These are phyloP conservation scores for Aphaenogaster rudis DNA, from an alignment of 1,140 invertebrate genomes.

Conservation along the genomic window DNA sequence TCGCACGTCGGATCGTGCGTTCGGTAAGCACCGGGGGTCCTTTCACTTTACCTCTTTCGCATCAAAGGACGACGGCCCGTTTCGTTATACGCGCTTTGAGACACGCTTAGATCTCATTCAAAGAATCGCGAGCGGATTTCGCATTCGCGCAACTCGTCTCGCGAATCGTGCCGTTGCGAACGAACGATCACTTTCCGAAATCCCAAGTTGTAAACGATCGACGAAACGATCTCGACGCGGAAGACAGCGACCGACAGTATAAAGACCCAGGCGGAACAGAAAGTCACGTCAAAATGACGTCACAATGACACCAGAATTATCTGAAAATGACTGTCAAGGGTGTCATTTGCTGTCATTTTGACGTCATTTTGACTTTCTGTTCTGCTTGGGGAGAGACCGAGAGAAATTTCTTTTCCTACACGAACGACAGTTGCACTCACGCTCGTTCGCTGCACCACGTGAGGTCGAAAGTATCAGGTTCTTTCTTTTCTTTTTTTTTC, in stretches of 20 bases:
- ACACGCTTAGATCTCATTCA: not conserved
- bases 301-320: too few relatives aligned
- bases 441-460: not conserved
- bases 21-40: constrained; percentile 59
- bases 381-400: not conserved
- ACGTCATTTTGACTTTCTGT: too few relatives aligned
- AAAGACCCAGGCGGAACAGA: too few relatives aligned
- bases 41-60: constrained; percentile 74
- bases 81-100: not conserved
- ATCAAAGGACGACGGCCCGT: constrained; percentile 19
- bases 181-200: too few relatives aligned
- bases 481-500: not conserved
- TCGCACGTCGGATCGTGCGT: constrained; percentile 42
- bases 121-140: not conserved
- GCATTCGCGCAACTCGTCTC: not conserved
- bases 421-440: constrained; percentile 5
- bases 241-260: too few relatives aligned
- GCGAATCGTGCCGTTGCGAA: too few relatives aligned
- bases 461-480: not conserved
- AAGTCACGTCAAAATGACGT: too few relatives aligned
- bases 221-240: too few relatives aligned
- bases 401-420: constrained; percentile 2
- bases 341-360: too few relatives aligned
- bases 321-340: too few relatives aligned
- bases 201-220: too few relatives aligned